Percentiles rank a stretch among this genome's conserved stretches.
Conservation (phyloP, 2,113 vertebrate genomes). For the Motacilla tschutschensis region DNA sequence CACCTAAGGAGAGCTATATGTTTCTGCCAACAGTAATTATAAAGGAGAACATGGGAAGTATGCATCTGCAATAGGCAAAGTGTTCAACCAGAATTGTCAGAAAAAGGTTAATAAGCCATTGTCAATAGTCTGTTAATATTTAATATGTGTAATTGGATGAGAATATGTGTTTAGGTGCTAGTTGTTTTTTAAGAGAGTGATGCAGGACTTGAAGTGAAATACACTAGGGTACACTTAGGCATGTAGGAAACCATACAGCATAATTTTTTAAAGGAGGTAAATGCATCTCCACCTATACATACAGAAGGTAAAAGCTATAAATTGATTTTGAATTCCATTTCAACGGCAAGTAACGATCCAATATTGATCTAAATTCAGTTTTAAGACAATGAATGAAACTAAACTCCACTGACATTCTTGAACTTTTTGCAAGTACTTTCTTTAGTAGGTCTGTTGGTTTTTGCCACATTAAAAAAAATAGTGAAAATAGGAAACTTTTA, state of each 20-base stretch:
- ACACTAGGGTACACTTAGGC: background rate
- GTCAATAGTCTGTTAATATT: background rate
- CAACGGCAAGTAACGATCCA: background rate
- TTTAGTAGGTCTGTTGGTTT: background rate
- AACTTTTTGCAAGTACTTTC: background rate
- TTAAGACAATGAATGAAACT: background rate
- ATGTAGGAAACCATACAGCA: background rate
- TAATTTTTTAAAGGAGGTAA: background rate
- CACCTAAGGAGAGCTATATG: background rate
- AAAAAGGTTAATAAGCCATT: background rate
- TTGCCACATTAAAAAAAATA: background rate
- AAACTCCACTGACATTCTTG: background rate
- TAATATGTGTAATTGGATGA: background rate
- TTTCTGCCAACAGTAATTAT: background rate
- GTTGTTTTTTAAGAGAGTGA: background rate
- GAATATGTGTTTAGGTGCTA: background rate
- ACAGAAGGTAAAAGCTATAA: background rate
- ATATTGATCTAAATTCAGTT: background rate
- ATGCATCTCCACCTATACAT: background rate
- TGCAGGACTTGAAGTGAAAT: background rate
- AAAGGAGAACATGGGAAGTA: background rate
- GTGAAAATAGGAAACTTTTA: background rate
- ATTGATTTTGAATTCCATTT: background rate
- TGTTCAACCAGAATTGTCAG: background rate
- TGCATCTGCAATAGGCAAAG: background rate